Base-by-base conservation (phyloP, 2,888 invertebrate genomes). In the Agriopis marginaria region DNA sequence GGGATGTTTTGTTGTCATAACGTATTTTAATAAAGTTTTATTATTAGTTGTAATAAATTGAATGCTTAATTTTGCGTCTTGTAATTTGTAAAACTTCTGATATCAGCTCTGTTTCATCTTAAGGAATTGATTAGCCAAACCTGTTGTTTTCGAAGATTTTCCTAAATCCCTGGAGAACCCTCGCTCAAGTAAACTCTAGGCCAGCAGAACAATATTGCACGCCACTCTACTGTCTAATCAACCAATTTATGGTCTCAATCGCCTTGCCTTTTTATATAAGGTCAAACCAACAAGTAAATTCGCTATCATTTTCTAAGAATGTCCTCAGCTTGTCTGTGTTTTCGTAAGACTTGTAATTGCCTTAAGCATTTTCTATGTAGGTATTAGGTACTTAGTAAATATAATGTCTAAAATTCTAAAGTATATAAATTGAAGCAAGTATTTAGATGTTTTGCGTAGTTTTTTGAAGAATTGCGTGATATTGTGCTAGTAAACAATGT, bases 211-310 rank as follows among this genome's bases (percentile, higher is more conserved):
- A 61, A 14, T 61, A 60, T 63, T 14, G 65, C 63, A 59, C 51
- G 66, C 63, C 68, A 64, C 61, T 69, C 61, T 67, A 63, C 64
- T 69, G 71, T 70, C 73, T 68, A 62, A 72, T 63, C 71, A 65
- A 66, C 56, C 68, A 58, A 70, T 73, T 66, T 64, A 75, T 71
- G 71, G 60, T 61, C 40, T 64, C 14, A 55, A 51, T 60, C 61
- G 71, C 66, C 68, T 71, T 68, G 70, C 58, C 61, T 68, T 67
- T 69, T 68, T 61, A 68, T 65, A 40, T 68, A 68, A 75, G 75
- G 73, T 70, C 70, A 59, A 58, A n/a, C 50, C 50, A 55, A 66
- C 66, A 55, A 53, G 50, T 67, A 63, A 60, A 68, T 63, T 58
- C 55, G 62, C 44, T 66, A 61, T 50, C 44, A 62, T 50, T 50